Percentiles rank a stretch among this genome's conserved stretches.
Conservation (phyloP, 2,888 invertebrate species). For the Lacanobia oleracea region DNA sequence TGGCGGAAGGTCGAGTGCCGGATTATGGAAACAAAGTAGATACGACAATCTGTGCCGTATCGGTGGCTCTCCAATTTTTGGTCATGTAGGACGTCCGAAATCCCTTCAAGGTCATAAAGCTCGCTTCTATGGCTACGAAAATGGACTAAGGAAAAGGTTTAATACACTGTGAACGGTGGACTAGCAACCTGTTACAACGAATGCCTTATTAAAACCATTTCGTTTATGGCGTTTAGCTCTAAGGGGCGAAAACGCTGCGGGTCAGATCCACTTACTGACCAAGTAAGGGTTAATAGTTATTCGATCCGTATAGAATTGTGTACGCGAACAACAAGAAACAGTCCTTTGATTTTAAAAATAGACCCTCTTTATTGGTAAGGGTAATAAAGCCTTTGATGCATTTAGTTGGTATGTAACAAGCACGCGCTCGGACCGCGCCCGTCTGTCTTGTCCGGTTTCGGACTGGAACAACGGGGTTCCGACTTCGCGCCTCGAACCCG, state of each 20-base stretch:
- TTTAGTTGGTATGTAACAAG: slow-evolving; percentile 42
- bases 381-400: slow-evolving; percentile 31
- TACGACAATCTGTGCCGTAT: slow-evolving; percentile 52
- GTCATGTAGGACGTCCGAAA: slow-evolving; percentile 27
- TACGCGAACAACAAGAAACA: slow-evolving; percentile 19
- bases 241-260: slow-evolving; percentile 33
- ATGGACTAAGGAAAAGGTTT: slow-evolving; percentile 40
- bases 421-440: slow-evolving; percentile 26
- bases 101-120: slow-evolving; percentile 38
- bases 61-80: slow-evolving; percentile 36
- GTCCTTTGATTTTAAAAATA: slow-evolving; percentile 12
- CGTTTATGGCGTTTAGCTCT: slow-evolving; percentile 46
- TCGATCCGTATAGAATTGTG: slow-evolving; percentile 18
- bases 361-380: slow-evolving; percentile 4
- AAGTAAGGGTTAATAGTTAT: slow-evolving; percentile 42
- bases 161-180: slow-evolving; percentile 38
- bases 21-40: slow-evolving; percentile 65
- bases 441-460: slow-evolving; percentile 63
- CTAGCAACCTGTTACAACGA: slow-evolving; percentile 50
- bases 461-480: slow-evolving; percentile 62
- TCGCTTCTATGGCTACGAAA: slow-evolving; percentile 36
- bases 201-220: slow-evolving; percentile 55
- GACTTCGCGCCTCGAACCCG: slow-evolving; percentile 75
- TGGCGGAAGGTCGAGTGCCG: slow-evolving; percentile 68
- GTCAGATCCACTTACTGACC: slow-evolving; percentile 41